Percentiles rank a stretch among this genome's conserved stretches.
These are phyloP conservation scores for Diorhabda sublineata DNA, from an alignment of 1,140 invertebrate genomes.

Conservation along the genomic window DNA sequence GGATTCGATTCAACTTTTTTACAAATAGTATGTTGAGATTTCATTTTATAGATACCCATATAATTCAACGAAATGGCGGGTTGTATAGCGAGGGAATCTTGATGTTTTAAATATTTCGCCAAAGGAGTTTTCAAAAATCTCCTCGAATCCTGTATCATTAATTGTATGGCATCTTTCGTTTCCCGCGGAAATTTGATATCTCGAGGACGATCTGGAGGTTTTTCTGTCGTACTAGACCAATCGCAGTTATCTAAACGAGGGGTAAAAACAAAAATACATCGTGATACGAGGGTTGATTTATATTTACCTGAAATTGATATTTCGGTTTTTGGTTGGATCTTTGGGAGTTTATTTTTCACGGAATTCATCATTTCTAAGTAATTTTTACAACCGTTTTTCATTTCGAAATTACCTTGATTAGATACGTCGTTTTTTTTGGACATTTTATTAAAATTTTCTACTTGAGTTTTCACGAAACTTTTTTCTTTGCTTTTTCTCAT, in stretches of 20 bases:
- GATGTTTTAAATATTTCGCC: conserved; percentile 19
- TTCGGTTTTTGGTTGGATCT: background rate
- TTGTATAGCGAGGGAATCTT: conserved; percentile 8
- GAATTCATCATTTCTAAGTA: conserved; percentile 24
- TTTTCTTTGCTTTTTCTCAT: conserved; percentile 17
- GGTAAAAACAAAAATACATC: background rate
- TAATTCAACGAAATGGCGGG: conserved; percentile 15
- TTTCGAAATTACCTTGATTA: no score
- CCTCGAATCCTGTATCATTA: conserved; percentile 12
- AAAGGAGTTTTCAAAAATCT: conserved; percentile 18
- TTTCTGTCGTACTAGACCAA: conserved; percentile 18
- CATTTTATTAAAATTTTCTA: conserved; percentile 27
- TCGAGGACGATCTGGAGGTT: background rate
- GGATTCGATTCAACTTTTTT: no score
- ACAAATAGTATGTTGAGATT: no score
- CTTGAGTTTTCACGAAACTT: conserved; percentile 27
- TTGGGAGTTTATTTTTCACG: conserved; percentile 18
- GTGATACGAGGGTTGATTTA: no score
- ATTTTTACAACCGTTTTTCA: background rate
- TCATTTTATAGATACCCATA: no score
- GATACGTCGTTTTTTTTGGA: background rate
- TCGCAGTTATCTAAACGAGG: conserved; percentile 17
- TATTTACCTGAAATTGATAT: background rate
- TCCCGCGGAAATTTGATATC: conserved; percentile 27
- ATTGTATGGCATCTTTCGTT: conserved; percentile 24